Base-by-base conservation (phyloP, 2,797 vertebrate species). In the Acanthiza pusilla region DNA sequence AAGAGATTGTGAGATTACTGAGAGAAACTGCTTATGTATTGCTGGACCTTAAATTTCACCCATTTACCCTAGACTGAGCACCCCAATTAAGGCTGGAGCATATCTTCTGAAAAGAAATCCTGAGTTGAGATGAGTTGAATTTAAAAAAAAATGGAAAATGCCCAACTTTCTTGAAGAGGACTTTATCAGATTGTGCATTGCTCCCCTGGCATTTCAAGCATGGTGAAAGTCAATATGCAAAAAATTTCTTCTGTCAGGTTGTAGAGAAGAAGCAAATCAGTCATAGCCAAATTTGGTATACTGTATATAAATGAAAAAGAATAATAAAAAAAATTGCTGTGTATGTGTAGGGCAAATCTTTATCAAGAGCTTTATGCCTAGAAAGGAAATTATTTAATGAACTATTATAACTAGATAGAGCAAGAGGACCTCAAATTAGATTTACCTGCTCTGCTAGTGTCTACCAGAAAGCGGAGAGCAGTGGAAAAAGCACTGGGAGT, bases 1-100 rank as follows among this genome's bases (percentile, higher is more conserved):
- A 94, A 93, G 67, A 86, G 94, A 96, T 86, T 77, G 90, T 66
- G 66, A 91, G 91, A 95, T 90, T 90, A 94, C 89, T 88, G 85
- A 82, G 48, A 78, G 73, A 81, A 95, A 76, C 70, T 94, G 62
- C 47, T 93, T 96, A 70, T 84, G 20, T 76, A 60, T 81, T 94
- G 22, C 80, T 86, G 63, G 90, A 82, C 89, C 76, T 95, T 94
- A 94, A 84, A 93, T 94, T 95, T 95, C 77, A 93, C 88, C 88
- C 88, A 87, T 81, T 79, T 95, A 88, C 83, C 61, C 84, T 87
- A 91, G 83, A 89, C 43, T 71, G 67, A 86, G 51, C 77, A 95
- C 93, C 77, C 91, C 88, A 95, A 60, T 90, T 93, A 95, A 96
- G 26, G 29, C 14, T 87, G n/a, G 20, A 93, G 36, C 80, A 70